phyloP scores from a whole-genome alignment of 2,797 vertebrate species.

The Cynopterus sphinx region DNA sequence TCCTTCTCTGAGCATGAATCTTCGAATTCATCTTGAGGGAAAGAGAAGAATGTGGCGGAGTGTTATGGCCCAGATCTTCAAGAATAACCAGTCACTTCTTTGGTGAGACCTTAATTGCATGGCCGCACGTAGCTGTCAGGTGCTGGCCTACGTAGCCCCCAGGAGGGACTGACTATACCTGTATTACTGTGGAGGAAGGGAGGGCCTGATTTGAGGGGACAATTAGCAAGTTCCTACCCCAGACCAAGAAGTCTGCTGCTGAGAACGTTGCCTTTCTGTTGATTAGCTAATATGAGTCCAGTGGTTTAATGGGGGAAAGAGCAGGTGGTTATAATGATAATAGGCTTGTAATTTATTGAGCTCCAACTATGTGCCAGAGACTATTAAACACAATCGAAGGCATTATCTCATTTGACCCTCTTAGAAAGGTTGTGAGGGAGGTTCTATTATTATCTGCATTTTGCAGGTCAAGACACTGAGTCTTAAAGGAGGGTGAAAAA shows the following conservation, averaged over 20 bases:
- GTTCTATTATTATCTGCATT: neutral
- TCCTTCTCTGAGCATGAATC: neutral
- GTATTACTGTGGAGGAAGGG: neutral
- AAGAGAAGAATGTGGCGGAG: neutral
- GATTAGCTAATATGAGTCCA: neutral
- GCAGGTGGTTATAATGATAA: neutral
- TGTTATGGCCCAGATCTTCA: neutral
- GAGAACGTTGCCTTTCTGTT: neutral
- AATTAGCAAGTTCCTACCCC: neutral
- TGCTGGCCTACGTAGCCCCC: neutral
- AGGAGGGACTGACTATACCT: neutral
- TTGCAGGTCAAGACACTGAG: slow-evolving; percentile 19
- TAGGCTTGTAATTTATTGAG: neutral
- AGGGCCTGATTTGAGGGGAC: neutral
- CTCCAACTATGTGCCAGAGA: neutral
- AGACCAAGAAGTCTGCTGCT: neutral
- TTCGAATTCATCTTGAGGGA: neutral
- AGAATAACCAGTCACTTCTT: neutral
- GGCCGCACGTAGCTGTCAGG: neutral
- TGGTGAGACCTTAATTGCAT: neutral
- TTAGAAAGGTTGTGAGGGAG: neutral
- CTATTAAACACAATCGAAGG: neutral
- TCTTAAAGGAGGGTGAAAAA: neutral
- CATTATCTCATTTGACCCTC: neutral
- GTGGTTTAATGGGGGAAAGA: neutral